Evolutionary conservation across 2,888 invertebrate genomes (phyloP).

Genomic region (Hemistola chrysoprasaria): DNA sequence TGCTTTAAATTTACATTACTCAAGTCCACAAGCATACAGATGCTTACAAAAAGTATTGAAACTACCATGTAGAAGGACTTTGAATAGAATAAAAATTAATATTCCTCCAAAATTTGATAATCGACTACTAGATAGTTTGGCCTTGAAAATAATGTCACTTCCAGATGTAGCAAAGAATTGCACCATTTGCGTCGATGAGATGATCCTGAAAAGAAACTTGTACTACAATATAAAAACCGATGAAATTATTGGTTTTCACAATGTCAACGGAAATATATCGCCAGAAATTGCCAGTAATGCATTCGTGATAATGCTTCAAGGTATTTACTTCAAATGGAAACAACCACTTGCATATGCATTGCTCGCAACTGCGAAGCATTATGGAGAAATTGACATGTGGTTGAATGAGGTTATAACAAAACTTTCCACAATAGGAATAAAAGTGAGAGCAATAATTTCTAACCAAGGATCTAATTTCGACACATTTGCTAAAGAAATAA

Average conservation of each 20-base stretch:
- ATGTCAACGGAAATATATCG: neutral
- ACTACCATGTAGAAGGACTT: constrained; percentile 3
- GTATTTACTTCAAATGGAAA: constrained; percentile 31
- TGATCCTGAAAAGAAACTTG: constrained; percentile 7
- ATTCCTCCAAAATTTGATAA: constrained; percentile 8
- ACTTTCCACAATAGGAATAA: constrained; percentile 26
- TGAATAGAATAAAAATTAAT: neutral
- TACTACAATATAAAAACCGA: constrained; percentile 10
- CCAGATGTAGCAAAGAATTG: constrained; percentile 9
- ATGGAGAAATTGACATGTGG: constrained; percentile 27
- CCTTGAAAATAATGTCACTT: constrained; percentile 8
- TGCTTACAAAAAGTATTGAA: constrained; percentile 5
- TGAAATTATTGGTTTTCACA: constrained; percentile 7
- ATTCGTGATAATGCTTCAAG: constrained; percentile 29
- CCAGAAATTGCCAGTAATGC: constrained; percentile 6
- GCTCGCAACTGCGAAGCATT: constrained; percentile 24
- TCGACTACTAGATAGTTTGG: constrained; percentile 2
- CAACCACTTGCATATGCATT: constrained; percentile 33
- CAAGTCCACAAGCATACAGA: constrained; percentile 3
- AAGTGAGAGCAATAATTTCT: constrained; percentile 31
- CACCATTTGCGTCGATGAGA: constrained; percentile 8
- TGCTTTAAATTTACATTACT: constrained; percentile 11
- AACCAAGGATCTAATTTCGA: constrained; percentile 34
- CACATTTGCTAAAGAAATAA: constrained; percentile 30
- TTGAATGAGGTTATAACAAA: constrained; percentile 29